Base-by-base conservation (phyloP, 2,113 vertebrate genomes). In the Barbus barbus region DNA sequence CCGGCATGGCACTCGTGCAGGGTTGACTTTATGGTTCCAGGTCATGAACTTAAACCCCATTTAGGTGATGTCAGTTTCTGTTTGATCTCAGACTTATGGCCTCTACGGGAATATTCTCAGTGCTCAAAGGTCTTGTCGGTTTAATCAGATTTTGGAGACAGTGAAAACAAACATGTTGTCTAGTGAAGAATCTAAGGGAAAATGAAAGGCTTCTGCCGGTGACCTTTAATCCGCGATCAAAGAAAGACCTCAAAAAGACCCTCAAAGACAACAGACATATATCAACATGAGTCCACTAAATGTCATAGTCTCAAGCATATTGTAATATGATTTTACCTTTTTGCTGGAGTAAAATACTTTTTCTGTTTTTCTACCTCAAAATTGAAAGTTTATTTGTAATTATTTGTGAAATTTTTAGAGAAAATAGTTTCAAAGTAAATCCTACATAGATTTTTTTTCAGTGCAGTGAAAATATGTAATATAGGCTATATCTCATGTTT, bases 171-270 rank as follows among this genome's bases (percentile, higher is more conserved):
- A 65, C 56, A 77, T 65, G 38, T 18, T 67, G 72, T 65, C 82
- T 12, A 24, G 73, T 18, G 22, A 77, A 83, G 38, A 63, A 20
- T 75, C 56, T 44, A 24, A 63, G 18, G 56, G 56, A 74, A 63
- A 63, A 76, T 36, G 7, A 65, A 77, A 84, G 36, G 72, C 53
- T 81, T 63, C 33, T 79, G 58, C 33, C n/a, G 4, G n/a, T 81
- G 61, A 81, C 78, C 78, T 81, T 51, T 81, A 67, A 67, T 51
- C 61, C 44, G 2, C n/a, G 78, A 67, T 81, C 78, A 81, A 67
- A 81, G 76, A 78, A 3, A 12, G 26, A 78, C 51, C 51, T 41
- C 22, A 0, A 38, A 7, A 60, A 33, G 38, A 24, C 38, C 26
- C 8, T 58, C 9, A 78, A 56, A 56, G 16, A 20, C 36, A 41